These are phyloP conservation scores for Drosophila punjabiensis DNA, from an alignment of 1,140 invertebrate species.

Conservation along the genomic window DNA sequence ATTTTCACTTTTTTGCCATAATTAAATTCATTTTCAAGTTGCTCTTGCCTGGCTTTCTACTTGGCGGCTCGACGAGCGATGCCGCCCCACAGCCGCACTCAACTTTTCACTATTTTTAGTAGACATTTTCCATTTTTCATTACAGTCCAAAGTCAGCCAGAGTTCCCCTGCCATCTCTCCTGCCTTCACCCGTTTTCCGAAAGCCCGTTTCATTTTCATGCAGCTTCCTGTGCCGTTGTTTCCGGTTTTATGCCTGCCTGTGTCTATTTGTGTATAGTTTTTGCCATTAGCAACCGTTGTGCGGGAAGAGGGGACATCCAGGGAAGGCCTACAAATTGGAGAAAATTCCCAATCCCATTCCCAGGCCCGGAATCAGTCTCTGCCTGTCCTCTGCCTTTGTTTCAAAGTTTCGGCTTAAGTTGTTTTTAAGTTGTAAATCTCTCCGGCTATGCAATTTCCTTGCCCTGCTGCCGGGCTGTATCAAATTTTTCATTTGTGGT, in stretches of 20 bases:
- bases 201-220: constrained; percentile 78
- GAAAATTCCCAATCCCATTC: constrained; percentile 22
- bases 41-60: constrained; percentile 50
- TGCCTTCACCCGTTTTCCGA: constrained; percentile 6
- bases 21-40: constrained; percentile 84
- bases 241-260: constrained; percentile 71
- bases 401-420: constrained; percentile 80
- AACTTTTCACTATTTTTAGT: constrained; percentile 65
- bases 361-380: constrained; percentile 12
- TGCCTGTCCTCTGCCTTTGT: constrained; percentile 52
- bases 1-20: constrained; percentile 82
- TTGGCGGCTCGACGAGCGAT: constrained; percentile 43
- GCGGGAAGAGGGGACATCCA: constrained; percentile 3
- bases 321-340: constrained; percentile 61
- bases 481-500: constrained; percentile 75
- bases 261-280: constrained; percentile 76
- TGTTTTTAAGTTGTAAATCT: constrained; percentile 84
- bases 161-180: background rate
- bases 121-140: constrained; percentile 82
- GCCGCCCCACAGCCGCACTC: constrained; percentile 35
- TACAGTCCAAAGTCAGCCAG: constrained; percentile 60
- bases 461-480: constrained; percentile 36
- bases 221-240: constrained; percentile 81
- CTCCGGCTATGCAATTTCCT: constrained; percentile 71
- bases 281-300: constrained; percentile 65